Base-by-base conservation (phyloP, 2,888 invertebrate genomes). In the Gibbula magus region DNA sequence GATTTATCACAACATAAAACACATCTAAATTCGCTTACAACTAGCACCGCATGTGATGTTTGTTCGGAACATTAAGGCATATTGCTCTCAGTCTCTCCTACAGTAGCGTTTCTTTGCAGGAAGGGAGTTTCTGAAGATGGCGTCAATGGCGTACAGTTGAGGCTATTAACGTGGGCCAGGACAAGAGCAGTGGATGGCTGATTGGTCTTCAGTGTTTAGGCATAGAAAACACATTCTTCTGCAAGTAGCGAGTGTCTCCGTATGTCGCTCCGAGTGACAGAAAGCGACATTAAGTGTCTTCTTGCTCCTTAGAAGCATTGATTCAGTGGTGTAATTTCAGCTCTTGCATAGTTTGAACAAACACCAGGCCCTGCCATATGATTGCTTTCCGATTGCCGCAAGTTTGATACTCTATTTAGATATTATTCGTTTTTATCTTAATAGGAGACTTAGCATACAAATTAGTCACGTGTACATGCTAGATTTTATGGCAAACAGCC, bases 91-190 rank as follows among this genome's bases (percentile, higher is more conserved):
- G n/a, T 56, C 20, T 25, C 20, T n/a, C 29, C 29, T 29, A n/a
- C 29, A 61, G 29, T 18, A 29, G 25, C 25, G 10, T 61, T 61
- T 61, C 29, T 61, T 61, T 61, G 61, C 16, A 29, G 25, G 61
- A 29, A 25, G 61, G 61, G n/a, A 61, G 61, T 25, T 61, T 25
- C 61, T 61, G 61, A 29, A 29, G 29, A 29, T 61, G 61, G 61
- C 61, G 61, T 61, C 61, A 61, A 61, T 61, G 61, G n/a, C 16
- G 61, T 29, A 61, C n/a, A 61, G 61, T 29, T 25, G 61, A 61
- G 61, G 61, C 29, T 61, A 29, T 45, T 45, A 45, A 45, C 45
- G 5, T 10, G 45, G 8, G 13, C 61, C 61, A 61, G 29, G 25
- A 61, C 29, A 25, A 25, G 61, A 25, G 29, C 18, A 61, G 61